Base-by-base conservation (phyloP, 1,140 invertebrate species). In the Physella acuta region DNA sequence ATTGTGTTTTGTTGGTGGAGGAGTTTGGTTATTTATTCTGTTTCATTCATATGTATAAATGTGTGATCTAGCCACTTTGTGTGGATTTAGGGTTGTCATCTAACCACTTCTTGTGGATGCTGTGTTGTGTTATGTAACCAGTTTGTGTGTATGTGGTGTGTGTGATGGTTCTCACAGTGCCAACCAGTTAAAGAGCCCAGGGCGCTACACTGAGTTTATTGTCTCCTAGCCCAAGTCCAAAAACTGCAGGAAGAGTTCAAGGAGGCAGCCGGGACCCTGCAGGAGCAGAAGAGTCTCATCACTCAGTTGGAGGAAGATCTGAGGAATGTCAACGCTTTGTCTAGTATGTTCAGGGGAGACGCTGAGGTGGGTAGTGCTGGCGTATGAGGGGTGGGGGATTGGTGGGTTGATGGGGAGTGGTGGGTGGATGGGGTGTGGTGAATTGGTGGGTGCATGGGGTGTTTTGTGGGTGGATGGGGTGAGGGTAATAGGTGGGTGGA, bases 251-350 rank as follows among this genome's bases (percentile, higher is more conserved):
- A 75, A 4, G 81, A 83, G 59, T 82, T 80, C 70, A 72, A 74
- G 0, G 81, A 82, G 51, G 78, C 82, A 2, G 76, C 75, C 8
- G 66, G 58, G n/a, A 82, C 81, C 11, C 74, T 81, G 24, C 77
- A 80, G 39, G 84, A 85, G 51, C 86, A 87, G 79, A 86, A 86
- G 70, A 65, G 70, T n/a, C 77, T 87, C 16, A 85, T 87, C 31
- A 70, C 75, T 8, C 84, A 86, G 70, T 79, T 87, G 26, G 87
- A 87, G 73, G 83, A 85, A 71, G 86, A 87, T 75, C 78, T 87
- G 24, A 76, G 84, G 5, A 85, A 80, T 70, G 82, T 87, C 71
- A 86, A 87, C 66, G 84, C 85, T 26, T 71, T 87, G 58, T 86
- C 86, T 0, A 78, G 81, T 30, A 78, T 85, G 74, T 86, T 85